These are phyloP conservation scores for Australoheros facetus DNA, from an alignment of 2,797 vertebrate genomes.

Conservation along the genomic window DNA sequence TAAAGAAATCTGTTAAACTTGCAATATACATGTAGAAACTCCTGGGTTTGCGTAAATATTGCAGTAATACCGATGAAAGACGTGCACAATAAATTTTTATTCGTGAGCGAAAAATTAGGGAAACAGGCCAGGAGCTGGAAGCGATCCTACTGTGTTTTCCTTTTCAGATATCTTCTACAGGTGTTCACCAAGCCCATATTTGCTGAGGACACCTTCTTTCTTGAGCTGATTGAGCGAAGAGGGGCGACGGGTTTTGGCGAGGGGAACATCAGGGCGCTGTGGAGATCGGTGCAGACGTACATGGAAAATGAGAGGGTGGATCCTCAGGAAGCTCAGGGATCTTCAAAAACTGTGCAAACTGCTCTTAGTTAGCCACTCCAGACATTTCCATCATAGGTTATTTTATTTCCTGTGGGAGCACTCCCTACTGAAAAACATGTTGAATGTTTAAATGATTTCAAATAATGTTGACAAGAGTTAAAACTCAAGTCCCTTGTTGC, in stretches of 20 bases:
- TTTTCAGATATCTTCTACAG: slow-evolving; percentile 87
- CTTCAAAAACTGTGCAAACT: slow-evolving; percentile 25
- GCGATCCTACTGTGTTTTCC: not conserved
- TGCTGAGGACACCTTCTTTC: slow-evolving; percentile 90
- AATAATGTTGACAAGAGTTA: not conserved
- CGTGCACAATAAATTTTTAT: not conserved
- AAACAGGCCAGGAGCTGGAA: not conserved
- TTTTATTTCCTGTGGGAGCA: not conserved
- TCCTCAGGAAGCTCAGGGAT: not conserved
- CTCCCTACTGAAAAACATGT: not conserved
- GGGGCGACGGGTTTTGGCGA: slow-evolving; percentile 91
- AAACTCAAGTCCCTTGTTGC: not conserved
- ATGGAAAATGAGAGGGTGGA: slow-evolving; percentile 76
- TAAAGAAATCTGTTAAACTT: not conserved
- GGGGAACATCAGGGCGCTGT: slow-evolving; percentile 91
- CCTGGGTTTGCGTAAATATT: not conserved
- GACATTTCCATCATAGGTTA: not conserved
- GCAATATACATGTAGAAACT: not conserved
- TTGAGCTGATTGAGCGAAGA: slow-evolving; percentile 92
- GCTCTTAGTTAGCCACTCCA: slow-evolving; percentile 28
- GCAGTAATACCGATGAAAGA: not conserved
- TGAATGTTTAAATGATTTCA: not conserved
- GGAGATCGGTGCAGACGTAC: slow-evolving; percentile 89
- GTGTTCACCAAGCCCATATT: slow-evolving; percentile 94
- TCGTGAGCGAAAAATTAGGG: not conserved